Conservation (phyloP, 2,797 vertebrate species). For the Tangara arthus region DNA sequence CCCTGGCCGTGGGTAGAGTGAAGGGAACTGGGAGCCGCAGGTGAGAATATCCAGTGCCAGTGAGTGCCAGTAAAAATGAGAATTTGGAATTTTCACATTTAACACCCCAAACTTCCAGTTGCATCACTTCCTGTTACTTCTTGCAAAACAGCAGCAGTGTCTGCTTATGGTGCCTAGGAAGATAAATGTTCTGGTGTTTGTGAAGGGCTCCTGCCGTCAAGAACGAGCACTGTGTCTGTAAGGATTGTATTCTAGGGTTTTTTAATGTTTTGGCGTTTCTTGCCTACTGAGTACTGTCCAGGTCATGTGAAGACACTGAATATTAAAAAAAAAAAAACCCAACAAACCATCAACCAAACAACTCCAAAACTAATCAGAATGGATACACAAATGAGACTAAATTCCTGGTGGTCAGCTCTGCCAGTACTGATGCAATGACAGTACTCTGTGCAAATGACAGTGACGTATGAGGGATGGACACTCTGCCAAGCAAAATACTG, state of each 20-base stretch:
- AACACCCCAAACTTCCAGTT: not conserved
- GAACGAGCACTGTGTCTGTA: not conserved
- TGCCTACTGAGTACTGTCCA: not conserved
- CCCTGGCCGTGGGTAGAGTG: fast-evolving
- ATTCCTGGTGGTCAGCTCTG: not conserved
- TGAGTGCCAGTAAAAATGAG: not conserved
- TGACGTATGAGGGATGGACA: not conserved
- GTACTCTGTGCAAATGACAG: not conserved
- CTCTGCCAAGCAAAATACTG: not conserved
- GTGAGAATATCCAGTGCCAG: not conserved
- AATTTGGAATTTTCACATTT: not conserved
- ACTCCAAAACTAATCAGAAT: not conserved
- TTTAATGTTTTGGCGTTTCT: not conserved
- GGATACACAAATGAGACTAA: not conserved
- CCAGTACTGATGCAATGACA: not conserved
- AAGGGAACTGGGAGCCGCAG: not conserved
- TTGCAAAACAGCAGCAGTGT: not conserved
- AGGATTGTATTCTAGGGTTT: not conserved
- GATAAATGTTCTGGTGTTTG: not conserved
- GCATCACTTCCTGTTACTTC: not conserved
- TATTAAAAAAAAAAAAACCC: not conserved
- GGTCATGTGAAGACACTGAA: not conserved
- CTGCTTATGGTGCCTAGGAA: not conserved
- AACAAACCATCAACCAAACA: not conserved
- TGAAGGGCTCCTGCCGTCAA: not conserved